Percentiles rank a stretch among this genome's conserved stretches.
These are phyloP conservation scores for Podargus strigoides DNA, from an alignment of 2,797 vertebrate species.

Conservation along the genomic window DNA sequence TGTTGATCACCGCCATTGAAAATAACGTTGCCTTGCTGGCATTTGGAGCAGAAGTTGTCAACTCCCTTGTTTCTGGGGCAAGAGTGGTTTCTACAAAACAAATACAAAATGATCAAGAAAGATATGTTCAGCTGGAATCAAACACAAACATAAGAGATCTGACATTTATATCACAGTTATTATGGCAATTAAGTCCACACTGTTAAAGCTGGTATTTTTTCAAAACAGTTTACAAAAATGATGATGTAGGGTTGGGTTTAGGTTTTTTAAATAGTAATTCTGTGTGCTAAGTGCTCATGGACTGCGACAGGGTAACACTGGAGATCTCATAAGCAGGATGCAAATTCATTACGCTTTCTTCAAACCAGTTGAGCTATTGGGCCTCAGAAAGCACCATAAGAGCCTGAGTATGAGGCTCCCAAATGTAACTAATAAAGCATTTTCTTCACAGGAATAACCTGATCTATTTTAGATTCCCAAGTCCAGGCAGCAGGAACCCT, in stretches of 20 bases:
- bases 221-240: neutral
- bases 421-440: neutral
- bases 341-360: neutral
- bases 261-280: neutral
- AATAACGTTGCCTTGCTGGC: slow-evolving; percentile 56
- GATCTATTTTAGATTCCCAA: slow-evolving; percentile 2
- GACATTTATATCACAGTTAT: neutral
- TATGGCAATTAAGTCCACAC: neutral
- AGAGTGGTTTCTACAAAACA: slow-evolving; percentile 68
- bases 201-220: neutral
- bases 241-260: neutral
- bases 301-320: neutral
- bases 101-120: slow-evolving; percentile 31
- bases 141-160: neutral
- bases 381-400: neutral
- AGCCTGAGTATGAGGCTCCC: neutral
- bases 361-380: neutral
- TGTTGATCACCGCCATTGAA: slow-evolving; percentile 68
- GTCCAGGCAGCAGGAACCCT: slow-evolving; percentile 7
- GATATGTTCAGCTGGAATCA: slow-evolving; percentile 16
- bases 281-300: neutral
- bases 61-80: slow-evolving; percentile 53
- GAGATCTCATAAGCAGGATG: neutral
- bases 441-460: slow-evolving; percentile 7
- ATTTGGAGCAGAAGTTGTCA: slow-evolving; percentile 65